These are phyloP conservation scores for Cephalophus harveyi DNA, from an alignment of 2,113 vertebrate genomes.

Conservation along the genomic window DNA sequence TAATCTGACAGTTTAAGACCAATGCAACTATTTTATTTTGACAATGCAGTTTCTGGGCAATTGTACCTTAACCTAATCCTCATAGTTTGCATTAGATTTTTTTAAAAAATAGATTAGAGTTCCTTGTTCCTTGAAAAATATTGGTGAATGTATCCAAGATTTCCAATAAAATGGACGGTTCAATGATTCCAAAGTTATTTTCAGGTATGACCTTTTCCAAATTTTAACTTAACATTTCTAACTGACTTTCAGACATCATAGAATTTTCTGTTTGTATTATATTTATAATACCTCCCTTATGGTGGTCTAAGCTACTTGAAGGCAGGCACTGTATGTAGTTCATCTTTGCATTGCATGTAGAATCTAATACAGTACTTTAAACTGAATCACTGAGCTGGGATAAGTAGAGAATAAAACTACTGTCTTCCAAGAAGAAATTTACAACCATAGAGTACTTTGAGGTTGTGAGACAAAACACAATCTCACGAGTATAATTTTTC, in stretches of 20 bases:
- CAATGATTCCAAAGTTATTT: conserved; percentile 17
- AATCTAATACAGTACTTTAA: neutral
- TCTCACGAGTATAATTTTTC: conserved; percentile 14
- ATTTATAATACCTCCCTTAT: neutral
- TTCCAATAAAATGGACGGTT: neutral
- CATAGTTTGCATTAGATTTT: neutral
- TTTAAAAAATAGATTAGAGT: neutral
- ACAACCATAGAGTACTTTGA: conserved; percentile 1
- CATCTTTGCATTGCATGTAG: neutral
- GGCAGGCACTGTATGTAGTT: neutral
- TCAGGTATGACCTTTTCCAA: neutral
- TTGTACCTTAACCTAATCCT: neutral
- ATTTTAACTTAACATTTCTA: neutral
- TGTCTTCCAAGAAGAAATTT: neutral
- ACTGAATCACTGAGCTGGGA: neutral
- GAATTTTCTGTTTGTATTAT: neutral
- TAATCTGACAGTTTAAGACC: neutral
- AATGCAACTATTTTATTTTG: neutral
- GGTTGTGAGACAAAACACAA: conserved; percentile 19
- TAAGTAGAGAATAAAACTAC: neutral
- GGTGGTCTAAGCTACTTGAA: neutral
- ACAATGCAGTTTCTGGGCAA: neutral
- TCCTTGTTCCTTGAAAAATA: neutral
- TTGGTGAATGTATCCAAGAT: neutral
- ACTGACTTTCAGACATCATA: neutral